A percentile compares a stretch with the other conserved stretches of the same genome.
phyloP scores from a whole-genome alignment of 2,113 vertebrate genomes.

The Conger conger region DNA sequence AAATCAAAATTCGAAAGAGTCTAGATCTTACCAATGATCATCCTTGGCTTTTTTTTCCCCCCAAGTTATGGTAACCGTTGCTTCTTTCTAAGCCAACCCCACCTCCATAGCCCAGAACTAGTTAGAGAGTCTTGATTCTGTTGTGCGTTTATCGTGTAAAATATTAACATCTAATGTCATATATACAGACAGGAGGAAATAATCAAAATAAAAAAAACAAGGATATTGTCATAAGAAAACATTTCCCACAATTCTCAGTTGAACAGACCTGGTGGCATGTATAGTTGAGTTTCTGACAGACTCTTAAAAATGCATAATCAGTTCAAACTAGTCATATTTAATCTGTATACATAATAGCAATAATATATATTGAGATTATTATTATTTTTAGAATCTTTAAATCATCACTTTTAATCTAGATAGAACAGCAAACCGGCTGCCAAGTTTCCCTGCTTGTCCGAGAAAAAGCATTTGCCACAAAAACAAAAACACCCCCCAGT shows the following conservation, averaged over 20 bases:
- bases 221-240: slow-evolving; percentile 10
- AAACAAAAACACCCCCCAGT: slow-evolving; percentile 57
- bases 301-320: slow-evolving; percentile 26
- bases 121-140: slow-evolving; percentile 24
- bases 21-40: not conserved
- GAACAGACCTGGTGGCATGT: slow-evolving; percentile 7
- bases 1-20: not conserved
- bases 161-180: slow-evolving; percentile 2
- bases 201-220: not conserved
- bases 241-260: slow-evolving; percentile 3
- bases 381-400: slow-evolving; percentile 70
- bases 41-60: not conserved
- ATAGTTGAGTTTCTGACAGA: slow-evolving; percentile 9
- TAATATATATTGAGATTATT: slow-evolving; percentile 63
- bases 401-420: slow-evolving; percentile 72
- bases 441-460: slow-evolving; percentile 78
- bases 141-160: slow-evolving; percentile 29
- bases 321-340: slow-evolving; percentile 24
- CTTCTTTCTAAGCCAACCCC: not conserved
- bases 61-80: slow-evolving; percentile 12
- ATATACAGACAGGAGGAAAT: not conserved
- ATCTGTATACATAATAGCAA: slow-evolving; percentile 17
- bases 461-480: slow-evolving; percentile 64
- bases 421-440: slow-evolving; percentile 77
- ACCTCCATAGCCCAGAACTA: slow-evolving; percentile 14